Conservation (phyloP, 1,140 invertebrate species). For the Hylaeus anthracinus region DNA sequence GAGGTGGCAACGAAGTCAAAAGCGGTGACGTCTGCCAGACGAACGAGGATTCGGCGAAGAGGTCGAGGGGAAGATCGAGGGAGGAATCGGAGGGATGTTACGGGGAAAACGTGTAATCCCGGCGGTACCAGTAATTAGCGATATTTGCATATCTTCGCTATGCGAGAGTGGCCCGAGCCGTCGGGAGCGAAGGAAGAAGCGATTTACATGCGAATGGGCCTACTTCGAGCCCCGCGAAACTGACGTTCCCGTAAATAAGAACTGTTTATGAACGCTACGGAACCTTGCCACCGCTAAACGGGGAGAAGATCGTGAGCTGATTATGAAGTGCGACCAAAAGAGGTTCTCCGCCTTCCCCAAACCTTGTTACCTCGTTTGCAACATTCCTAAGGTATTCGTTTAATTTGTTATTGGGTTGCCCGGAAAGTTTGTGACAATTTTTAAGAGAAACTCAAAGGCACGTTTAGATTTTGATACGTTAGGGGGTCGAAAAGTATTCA, state of each 20-base stretch:
- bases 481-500: no score
- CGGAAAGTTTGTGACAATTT: no score
- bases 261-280: conserved; percentile 62
- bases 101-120: conserved; percentile 66
- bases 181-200: conserved; percentile 53
- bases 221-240: conserved; percentile 51
- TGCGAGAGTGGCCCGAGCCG: conserved; percentile 50
- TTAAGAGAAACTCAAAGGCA: no score
- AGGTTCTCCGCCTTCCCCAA: background rate
- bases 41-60: conserved; percentile 17
- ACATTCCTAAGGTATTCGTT: no score
- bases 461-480: no score
- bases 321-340: conserved; percentile 35
- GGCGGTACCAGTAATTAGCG: conserved; percentile 76
- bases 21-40: background rate
- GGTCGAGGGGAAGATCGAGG: conserved; percentile 49
- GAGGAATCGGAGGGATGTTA: conserved; percentile 19
- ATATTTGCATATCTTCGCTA: conserved; percentile 77
- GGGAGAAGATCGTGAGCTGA: conserved; percentile 3
- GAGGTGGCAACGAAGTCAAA: conserved; percentile 31
- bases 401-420: no score
- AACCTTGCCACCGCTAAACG: background rate
- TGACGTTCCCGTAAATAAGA: conserved; percentile 68
- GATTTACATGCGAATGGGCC: conserved; percentile 78
- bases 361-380: background rate